A percentile compares a stretch with the other conserved stretches of the same genome.
Conservation (phyloP, 2,797 vertebrate genomes). For the Melanotaenia parkinsoni region DNA sequence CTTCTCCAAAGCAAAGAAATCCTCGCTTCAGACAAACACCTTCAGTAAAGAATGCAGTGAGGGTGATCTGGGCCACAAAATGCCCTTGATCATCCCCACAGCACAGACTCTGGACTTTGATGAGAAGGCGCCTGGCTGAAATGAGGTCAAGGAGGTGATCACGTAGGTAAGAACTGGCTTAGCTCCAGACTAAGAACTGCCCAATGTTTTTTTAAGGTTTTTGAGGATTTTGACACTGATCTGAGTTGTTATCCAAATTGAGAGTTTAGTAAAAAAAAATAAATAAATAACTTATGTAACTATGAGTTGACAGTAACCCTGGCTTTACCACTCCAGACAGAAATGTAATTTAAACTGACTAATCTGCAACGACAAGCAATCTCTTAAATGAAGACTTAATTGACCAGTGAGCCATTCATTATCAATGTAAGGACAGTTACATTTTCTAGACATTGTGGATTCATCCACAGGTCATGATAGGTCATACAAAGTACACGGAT, state of each 20-base stretch:
- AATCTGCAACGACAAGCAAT: not conserved
- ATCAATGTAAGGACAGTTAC: not conserved
- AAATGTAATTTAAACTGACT: not conserved
- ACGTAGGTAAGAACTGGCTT: not conserved
- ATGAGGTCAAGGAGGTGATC: slow-evolving; percentile 19
- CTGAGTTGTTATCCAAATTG: too few relatives aligned
- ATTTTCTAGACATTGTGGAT: not conserved
- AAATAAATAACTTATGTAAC: too few relatives aligned
- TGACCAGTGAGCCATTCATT: not conserved
- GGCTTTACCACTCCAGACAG: not conserved
- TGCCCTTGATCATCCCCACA: slow-evolving; percentile 4
- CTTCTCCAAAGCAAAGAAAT: slow-evolving; percentile 3
- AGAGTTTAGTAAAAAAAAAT: too few relatives aligned
- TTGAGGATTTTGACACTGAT: too few relatives aligned
- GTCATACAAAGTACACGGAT: too few relatives aligned
- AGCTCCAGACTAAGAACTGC: not conserved
- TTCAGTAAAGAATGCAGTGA: slow-evolving; percentile 17
- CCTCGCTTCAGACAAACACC: not conserved
- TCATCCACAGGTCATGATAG: too few relatives aligned
- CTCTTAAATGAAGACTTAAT: not conserved
- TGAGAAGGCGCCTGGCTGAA: not conserved
- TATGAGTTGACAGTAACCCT: not conserved
- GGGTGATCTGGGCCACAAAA: not conserved
- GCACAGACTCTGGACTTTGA: not conserved
- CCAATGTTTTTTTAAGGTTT: not conserved